Evolutionary conservation across 2,113 vertebrate genomes (phyloP).

Genomic region (Leucosticte australis): DNA sequence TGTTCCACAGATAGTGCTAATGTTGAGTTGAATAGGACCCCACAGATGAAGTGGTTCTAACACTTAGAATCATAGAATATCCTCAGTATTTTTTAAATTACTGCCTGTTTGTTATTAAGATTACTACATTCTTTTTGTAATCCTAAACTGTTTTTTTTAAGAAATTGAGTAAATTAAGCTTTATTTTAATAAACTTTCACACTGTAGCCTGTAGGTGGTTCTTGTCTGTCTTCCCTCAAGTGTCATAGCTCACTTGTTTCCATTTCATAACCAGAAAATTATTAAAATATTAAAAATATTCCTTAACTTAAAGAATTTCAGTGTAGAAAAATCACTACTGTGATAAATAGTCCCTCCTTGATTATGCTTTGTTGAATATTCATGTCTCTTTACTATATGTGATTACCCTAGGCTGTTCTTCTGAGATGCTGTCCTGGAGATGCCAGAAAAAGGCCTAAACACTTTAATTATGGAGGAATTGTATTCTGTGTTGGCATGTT

Average conservation of each 20-base stretch:
- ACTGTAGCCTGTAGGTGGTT: background rate
- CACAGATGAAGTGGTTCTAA: background rate
- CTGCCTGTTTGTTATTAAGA: background rate
- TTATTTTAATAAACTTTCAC: background rate
- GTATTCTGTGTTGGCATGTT: background rate
- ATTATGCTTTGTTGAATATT: background rate
- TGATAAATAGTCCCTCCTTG: background rate
- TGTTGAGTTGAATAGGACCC: background rate
- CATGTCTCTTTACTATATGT: background rate
- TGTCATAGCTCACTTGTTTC: background rate
- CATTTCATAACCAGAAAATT: background rate
- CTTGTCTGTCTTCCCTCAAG: background rate
- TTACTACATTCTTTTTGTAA: background rate
- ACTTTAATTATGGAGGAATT: background rate
- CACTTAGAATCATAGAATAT: background rate
- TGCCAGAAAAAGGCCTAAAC: background rate
- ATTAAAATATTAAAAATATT: background rate
- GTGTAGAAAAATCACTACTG: background rate
- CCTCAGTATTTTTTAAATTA: background rate
- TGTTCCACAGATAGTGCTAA: background rate
- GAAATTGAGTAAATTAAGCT: background rate
- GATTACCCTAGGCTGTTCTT: background rate
- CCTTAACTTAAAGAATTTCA: background rate
- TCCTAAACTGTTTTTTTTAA: background rate
- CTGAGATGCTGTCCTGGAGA: background rate